Evolutionary conservation across 2,888 invertebrate genomes (phyloP).

Genomic region (Helobdella robusta): DNA sequence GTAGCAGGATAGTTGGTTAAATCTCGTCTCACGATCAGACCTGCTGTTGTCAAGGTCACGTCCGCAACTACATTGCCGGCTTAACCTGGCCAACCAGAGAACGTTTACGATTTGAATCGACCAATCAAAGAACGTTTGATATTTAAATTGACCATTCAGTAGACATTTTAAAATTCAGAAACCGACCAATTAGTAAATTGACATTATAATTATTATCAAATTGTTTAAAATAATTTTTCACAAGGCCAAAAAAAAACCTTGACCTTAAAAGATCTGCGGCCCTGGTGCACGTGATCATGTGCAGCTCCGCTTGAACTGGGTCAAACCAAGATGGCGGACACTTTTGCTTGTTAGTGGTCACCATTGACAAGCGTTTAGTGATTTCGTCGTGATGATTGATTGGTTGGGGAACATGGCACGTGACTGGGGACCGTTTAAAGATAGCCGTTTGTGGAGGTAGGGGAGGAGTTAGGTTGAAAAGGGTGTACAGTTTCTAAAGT

Average conservation of each 20-base stretch:
- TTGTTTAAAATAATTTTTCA: too few species aligned
- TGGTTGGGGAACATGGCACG: neutral
- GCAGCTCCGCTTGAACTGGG: constrained; percentile 18
- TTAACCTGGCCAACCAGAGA: too few species aligned
- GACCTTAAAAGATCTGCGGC: constrained; percentile 6
- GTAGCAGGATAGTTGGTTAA: constrained; percentile 1
- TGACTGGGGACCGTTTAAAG: neutral
- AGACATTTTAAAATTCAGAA: too few species aligned
- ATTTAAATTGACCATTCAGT: too few species aligned
- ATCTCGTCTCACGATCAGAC: neutral
- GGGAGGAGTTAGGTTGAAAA: neutral
- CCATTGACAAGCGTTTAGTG: constrained; percentile 9
- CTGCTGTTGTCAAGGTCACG: neutral
- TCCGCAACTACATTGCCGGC: neutral
- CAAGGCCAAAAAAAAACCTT: too few species aligned
- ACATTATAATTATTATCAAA: too few species aligned
- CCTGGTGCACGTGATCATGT: constrained; percentile 11
- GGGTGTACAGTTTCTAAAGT: constrained; percentile 5
- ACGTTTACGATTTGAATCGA: too few species aligned
- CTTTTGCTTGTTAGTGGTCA: neutral
- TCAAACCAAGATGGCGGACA: constrained; percentile 5
- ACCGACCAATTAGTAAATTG: too few species aligned
- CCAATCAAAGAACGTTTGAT: too few species aligned
- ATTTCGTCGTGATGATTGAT: constrained; percentile 18
- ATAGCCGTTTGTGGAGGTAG: neutral